These are phyloP conservation scores for Leiothrix lutea DNA, from an alignment of 2,113 vertebrate species.

Conservation along the genomic window DNA sequence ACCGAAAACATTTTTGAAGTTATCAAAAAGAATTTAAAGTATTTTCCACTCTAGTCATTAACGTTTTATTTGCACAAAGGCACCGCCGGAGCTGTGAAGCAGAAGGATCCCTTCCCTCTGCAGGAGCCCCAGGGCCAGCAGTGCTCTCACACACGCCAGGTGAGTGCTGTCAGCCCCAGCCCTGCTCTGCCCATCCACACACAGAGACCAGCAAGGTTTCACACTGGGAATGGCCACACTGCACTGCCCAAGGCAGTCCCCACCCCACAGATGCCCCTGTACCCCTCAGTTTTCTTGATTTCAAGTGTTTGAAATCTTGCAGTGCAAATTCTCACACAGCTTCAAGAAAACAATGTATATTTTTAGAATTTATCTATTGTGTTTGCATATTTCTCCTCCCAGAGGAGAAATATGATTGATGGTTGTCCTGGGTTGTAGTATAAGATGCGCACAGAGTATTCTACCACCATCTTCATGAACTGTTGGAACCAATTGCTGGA, in stretches of 20 bases:
- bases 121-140: not conserved
- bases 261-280: fast-evolving
- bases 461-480: too few species aligned
- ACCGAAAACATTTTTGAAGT: conserved; percentile 31
- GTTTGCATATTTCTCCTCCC: too few species aligned
- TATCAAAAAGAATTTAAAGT: conserved; percentile 69
- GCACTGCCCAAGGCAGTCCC: not conserved
- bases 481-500: too few species aligned
- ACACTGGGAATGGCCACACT: not conserved
- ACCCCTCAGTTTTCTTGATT: too few species aligned
- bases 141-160: not conserved
- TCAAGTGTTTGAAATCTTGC: too few species aligned
- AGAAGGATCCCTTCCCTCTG: not conserved
- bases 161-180: not conserved
- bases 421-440: too few species aligned
- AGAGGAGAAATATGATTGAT: too few species aligned
- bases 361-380: too few species aligned
- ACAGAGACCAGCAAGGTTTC: not conserved
- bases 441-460: too few species aligned
- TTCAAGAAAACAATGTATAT: too few species aligned
- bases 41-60: conserved; percentile 22
- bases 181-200: not conserved
- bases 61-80: conserved; percentile 18
- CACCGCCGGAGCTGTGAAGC: not conserved
- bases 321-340: too few species aligned